phyloP scores from a whole-genome alignment of 2,888 invertebrate genomes.

The Drosophila limbata region DNA sequence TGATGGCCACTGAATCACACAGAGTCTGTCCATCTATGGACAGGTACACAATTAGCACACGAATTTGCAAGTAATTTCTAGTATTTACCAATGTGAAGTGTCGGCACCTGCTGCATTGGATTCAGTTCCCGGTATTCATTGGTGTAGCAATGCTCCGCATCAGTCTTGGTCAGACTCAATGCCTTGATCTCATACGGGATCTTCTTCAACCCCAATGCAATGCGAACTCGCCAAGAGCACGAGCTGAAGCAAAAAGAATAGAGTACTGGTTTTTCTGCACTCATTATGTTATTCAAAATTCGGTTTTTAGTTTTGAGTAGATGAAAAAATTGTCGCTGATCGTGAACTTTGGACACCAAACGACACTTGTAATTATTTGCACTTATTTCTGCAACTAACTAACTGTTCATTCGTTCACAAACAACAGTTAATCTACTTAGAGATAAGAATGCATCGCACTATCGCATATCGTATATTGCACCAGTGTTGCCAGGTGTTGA shows the following conservation, averaged over 20 bases:
- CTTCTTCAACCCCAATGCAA: conserved; percentile 87
- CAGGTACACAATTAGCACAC: neutral
- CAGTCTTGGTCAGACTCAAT: conserved; percentile 92
- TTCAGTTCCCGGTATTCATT: conserved; percentile 95
- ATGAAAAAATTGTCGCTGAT: neutral
- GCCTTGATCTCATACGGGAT: conserved; percentile 96
- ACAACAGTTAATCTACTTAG: conserved; percentile 7
- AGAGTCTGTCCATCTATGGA: conserved; percentile 89
- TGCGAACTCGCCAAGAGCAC: conserved; percentile 9
- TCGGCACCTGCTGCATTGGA: conserved; percentile 97
- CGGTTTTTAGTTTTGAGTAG: neutral
- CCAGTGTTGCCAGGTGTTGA: too few species aligned
- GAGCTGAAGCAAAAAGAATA: conserved; percentile 10
- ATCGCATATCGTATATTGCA: conserved; percentile 4
- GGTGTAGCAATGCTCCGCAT: conserved; percentile 92
- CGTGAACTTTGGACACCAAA: conserved; percentile 8
- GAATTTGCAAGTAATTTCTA: too few species aligned
- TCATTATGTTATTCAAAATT: neutral
- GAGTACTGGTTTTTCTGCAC: neutral
- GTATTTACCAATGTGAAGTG: conserved; percentile 91
- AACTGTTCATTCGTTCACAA: too few species aligned
- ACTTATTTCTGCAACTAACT: neutral
- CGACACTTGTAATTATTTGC: neutral
- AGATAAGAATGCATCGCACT: conserved; percentile 3
- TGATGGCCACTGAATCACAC: conserved; percentile 92